Evolutionary conservation across 2,888 invertebrate genomes (phyloP).

Genomic region (Ochropacha duplaris): DNA sequence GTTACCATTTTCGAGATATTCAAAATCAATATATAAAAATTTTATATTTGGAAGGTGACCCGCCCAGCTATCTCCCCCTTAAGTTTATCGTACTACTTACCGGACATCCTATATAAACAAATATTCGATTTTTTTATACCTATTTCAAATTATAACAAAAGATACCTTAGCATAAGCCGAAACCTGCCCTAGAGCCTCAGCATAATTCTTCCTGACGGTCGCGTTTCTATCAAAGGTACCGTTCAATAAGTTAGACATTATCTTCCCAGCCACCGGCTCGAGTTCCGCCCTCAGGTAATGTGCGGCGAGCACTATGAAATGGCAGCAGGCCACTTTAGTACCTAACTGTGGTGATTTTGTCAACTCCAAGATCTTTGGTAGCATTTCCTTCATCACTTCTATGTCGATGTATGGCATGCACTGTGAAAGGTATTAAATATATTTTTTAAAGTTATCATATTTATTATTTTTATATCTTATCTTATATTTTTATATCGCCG

Average conservation of each 20-base stretch:
- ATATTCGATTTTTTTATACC: too few species aligned
- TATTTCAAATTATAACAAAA: too few species aligned
- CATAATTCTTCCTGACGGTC: slow-evolving; percentile 92
- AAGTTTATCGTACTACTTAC: too few species aligned
- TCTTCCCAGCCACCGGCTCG: slow-evolving; percentile 82
- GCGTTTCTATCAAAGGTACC: slow-evolving; percentile 93
- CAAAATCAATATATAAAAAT: too few species aligned
- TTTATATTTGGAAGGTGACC: too few species aligned
- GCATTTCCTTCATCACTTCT: slow-evolving; percentile 88
- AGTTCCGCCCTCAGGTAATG: slow-evolving; percentile 80
- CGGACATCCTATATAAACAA: too few species aligned
- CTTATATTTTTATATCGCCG: too few species aligned
- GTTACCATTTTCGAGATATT: too few species aligned
- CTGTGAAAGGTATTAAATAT: slow-evolving; percentile 47
- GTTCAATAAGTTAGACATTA: slow-evolving; percentile 84
- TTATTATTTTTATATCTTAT: too few species aligned
- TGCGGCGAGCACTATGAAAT: slow-evolving; percentile 88
- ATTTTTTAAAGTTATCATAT: not conserved
- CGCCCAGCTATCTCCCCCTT: too few species aligned
- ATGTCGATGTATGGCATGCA: slow-evolving; percentile 89
- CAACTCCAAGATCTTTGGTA: slow-evolving; percentile 91
- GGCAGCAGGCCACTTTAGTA: slow-evolving; percentile 91
- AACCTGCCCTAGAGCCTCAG: slow-evolving; percentile 92
- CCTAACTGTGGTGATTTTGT: slow-evolving; percentile 92
- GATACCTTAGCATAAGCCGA: slow-evolving; percentile 91